Conservation (phyloP, 2,888 invertebrate species). For the Meganola albula region DNA sequence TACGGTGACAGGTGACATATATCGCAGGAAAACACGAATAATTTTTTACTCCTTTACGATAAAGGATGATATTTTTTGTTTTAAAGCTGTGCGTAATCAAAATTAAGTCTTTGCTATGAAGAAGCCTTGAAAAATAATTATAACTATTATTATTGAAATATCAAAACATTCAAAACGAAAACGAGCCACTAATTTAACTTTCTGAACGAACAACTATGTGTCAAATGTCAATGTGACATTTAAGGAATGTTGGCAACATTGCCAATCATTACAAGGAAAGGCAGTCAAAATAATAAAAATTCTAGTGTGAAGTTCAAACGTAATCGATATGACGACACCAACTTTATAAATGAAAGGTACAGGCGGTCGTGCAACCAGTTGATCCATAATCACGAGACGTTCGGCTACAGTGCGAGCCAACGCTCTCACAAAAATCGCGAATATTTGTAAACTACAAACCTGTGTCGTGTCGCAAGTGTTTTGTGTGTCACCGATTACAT, state of each 20-base stretch:
- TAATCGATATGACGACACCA: slow-evolving; percentile 73
- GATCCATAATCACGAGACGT: slow-evolving; percentile 54
- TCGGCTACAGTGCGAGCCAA: slow-evolving; percentile 77
- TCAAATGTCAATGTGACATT: slow-evolving; percentile 12
- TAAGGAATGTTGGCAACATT: slow-evolving; percentile 36
- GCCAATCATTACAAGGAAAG: no score
- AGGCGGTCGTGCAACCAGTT: slow-evolving; percentile 53
- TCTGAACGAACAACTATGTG: not conserved
- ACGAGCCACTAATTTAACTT: no score
- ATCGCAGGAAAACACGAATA: no score
- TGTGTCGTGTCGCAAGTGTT: slow-evolving; percentile 47
- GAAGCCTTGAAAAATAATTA: not conserved
- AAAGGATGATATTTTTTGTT: not conserved
- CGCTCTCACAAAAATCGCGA: slow-evolving; percentile 47
- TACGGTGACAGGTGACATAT: no score
- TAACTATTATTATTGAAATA: not conserved
- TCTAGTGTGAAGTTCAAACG: slow-evolving; percentile 43
- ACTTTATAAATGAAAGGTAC: slow-evolving; percentile 73
- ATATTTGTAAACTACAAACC: slow-evolving; percentile 31
- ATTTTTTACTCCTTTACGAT: no score
- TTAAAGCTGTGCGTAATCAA: not conserved
- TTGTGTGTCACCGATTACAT: slow-evolving; percentile 60
- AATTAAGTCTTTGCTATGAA: not conserved
- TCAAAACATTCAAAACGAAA: no score
- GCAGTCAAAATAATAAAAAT: slow-evolving; percentile 56